Percentiles rank a stretch among this genome's conserved stretches.
These are phyloP conservation scores for Dromiciops gliroides DNA, from an alignment of 2,113 vertebrate genomes.

Conservation along the genomic window DNA sequence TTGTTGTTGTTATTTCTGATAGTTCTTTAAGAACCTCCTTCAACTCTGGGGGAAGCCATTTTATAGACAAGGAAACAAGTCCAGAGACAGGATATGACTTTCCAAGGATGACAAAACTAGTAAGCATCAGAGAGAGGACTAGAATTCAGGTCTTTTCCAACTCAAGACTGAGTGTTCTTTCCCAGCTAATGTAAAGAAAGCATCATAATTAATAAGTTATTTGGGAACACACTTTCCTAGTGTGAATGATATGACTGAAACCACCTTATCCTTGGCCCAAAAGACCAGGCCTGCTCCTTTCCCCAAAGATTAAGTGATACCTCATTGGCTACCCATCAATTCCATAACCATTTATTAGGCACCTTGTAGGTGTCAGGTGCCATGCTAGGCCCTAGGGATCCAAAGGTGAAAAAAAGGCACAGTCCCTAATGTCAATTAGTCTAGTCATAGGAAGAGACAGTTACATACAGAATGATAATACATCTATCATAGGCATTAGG, in stretches of 20 bases:
- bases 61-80: not conserved
- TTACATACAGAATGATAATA: too few species aligned
- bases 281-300: not conserved
- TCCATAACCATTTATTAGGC: not conserved
- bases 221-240: not conserved
- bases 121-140: not conserved
- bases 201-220: not conserved
- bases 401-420: not conserved
- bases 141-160: not conserved
- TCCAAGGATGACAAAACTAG: not conserved
- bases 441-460: not conserved
- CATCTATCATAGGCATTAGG: not conserved
- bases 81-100: not conserved
- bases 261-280: not conserved
- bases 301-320: not conserved
- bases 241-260: not conserved
- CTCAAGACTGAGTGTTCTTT: not conserved
- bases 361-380: not conserved
- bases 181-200: not conserved
- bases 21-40: not conserved
- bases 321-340: not conserved
- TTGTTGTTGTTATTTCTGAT: not conserved
- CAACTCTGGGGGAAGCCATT: not conserved
- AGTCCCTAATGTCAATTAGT: not conserved
- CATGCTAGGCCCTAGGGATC: not conserved